Evolutionary conservation across 53 echinoderm and acorn worm genomes (phyloP), one percentile per base, ranked within the genome.

Genomic region (Astropecten irregularis): DNA sequence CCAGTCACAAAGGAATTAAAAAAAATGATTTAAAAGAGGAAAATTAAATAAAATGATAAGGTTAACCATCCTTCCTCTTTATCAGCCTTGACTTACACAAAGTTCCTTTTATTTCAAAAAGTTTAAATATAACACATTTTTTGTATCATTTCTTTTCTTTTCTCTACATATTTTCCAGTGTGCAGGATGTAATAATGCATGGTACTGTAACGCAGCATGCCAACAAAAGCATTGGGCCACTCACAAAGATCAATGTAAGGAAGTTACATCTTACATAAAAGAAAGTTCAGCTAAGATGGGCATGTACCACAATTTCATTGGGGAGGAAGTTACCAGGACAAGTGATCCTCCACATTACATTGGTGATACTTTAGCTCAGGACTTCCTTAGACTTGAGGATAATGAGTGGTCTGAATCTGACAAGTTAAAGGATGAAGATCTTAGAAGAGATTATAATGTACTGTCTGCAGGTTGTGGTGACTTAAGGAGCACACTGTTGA

Each of bases 401-500:
- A 88, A 82, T 39, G 88, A 88, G 58, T 83, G 69, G 69, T 40
- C 38, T 0, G 47, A 34, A 14, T 37, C 29, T 15, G 36, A 3
- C 18, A 36, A 15, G 25, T 26, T 21, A 1, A 63, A 52, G 28
- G 63, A 71, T 1, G 25, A 16, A 32, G 81, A 68, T 2, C 35
- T 61, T 8, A 39, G 27, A 2, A 66, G 61, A 48, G 82, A 82
- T 82, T 88, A 82, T 27, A 21, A 35, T 49, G 54, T 88, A n/a
- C 39, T 88, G 54, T 71, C 82, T 4, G 82, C 49, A 10, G 88
- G 82, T 37, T 81, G 69, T 36, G 88, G 82, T 35, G 88, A 88
- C 36, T 47, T 88, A 10, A 47, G 88, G 37, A 88, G 38, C 37
- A 56, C 58, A 16, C 26, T 88, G n/a, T 63, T 70, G 1, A 88